Evolutionary conservation across 1,140 invertebrate species (phyloP), one percentile per base, ranked within the genome.

Genomic region (Mylabris phalerata): DNA sequence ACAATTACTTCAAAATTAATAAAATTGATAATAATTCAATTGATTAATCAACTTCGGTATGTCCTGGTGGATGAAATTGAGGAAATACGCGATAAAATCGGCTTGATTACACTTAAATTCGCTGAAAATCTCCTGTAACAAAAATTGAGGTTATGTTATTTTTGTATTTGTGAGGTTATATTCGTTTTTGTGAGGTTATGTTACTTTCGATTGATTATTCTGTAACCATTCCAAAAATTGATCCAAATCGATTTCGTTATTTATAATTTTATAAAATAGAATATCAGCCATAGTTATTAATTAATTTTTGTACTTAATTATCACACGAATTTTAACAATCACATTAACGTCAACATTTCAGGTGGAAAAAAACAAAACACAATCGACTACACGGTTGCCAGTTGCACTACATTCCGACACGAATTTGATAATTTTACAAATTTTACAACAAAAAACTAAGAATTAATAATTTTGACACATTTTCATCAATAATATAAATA

Each of bases 51-150:
- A 70, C 70, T 60, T 55, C 19, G 56, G 47, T n/a, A 66, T 50
- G 42, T 65, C 60, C 32, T 73, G 70, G 55, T 74, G 72, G 6
- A 74, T 51, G 47, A 61, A 71, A 62, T 74, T 74, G 4, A 74
- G 57, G 55, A 74, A 70, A 59, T 64, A 69, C 7, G 69, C 69
- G 11, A 70, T 50, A 54, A 74, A 74, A 59, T 71, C 68, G 9
- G 58, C 60, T 49, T 48, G 63, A 2, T 62, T 56, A 52, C 70
- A 70, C 5, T 63, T 63, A 54, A 65, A 67, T 32, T 32, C 32
- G 13, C 5, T 9, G 38, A 10, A 32, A 13, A 42, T 56, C 44
- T 3, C 9, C 9, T 62, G 41, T 48, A 61, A 61, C 9, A n/a
- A 42, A 62, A 47, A 57, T 42, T 9, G 42, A 42, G 25, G 59